Evolutionary conservation across 1,140 invertebrate species (phyloP), one percentile per base, ranked within the genome.

Genomic region (Drosophila suzukii): DNA sequence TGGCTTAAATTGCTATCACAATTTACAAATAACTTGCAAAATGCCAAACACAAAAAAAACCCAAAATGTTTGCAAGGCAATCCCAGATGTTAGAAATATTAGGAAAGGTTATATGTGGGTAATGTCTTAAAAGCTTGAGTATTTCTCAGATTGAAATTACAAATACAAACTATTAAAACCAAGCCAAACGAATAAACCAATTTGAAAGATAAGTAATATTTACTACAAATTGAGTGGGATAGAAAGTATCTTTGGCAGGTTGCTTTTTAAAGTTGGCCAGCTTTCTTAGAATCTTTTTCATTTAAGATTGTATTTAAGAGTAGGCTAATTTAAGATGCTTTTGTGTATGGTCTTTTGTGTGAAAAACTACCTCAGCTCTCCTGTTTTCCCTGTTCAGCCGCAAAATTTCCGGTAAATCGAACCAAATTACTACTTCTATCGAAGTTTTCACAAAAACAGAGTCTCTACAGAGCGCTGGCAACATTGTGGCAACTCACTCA

Each of bases 1-100:
- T 72, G 78, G 71, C 78, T 76, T 81, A 80, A 75, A 80, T 71
- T 72, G 36, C 44, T 72, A 72, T 72, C 66, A 72, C 66, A 72
- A 71, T 71, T 71, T 71, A 50, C 43, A 20, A 70, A 71, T 49
- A 71, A 39, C 51, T 70, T 30, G 67, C 36, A 17, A 65, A 38
- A 71, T 49, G 43, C 65, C 51, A 71, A 57, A 71, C 57, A 17
- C 7, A 10, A 50, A 53, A 65, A 24, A 36, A 15, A 70, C 39
- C 34, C 27, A 27, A 32, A 71, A 71, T 57, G 34, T 24, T 32
- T 8, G 30, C n/a, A 12, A 27, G 17, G 24, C 36, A 46, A 12
- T 53, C 41, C 39, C n/a, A 41, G 39, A n/a, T 55, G 39, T 39
- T 70, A 7, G 8, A n/a, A 68, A 43, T 39, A 58, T 70, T 24